A percentile compares a stretch with the other conserved stretches of the same genome.
Evolutionary conservation across 2,888 invertebrate species (phyloP).

Genomic region (Amphiduros pacificus): DNA sequence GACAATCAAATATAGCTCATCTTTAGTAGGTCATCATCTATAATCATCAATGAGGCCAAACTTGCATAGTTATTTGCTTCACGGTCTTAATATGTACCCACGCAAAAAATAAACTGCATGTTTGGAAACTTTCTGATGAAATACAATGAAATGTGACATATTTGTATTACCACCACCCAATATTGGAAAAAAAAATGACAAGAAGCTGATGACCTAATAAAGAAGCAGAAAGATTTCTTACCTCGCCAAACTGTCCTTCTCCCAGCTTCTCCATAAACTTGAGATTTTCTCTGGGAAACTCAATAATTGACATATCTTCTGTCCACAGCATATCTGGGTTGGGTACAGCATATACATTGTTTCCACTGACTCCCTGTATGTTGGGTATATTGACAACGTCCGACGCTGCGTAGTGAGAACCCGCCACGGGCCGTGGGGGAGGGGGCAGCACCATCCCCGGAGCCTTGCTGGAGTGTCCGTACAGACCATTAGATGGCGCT

Average conservation of each 20-base stretch:
- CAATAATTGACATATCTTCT: slow-evolving; percentile 62
- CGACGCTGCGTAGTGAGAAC: slow-evolving; percentile 16
- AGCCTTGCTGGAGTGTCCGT: slow-evolving; percentile 2
- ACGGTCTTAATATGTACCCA: no score
- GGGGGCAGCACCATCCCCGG: background rate
- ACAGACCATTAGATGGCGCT: no score
- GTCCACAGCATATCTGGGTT: slow-evolving; percentile 64
- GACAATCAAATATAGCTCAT: no score
- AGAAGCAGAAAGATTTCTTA: slow-evolving; percentile 46
- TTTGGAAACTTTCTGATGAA: no score
- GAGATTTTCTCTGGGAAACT: slow-evolving; percentile 80
- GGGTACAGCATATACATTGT: slow-evolving; percentile 63
- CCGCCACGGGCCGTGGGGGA: background rate
- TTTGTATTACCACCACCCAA: no score
- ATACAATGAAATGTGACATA: no score
- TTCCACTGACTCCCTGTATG: slow-evolving; percentile 58
- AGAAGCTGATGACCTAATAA: no score
- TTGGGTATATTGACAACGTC: slow-evolving; percentile 20
- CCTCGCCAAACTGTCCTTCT: slow-evolving; percentile 86
- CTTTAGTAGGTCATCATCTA: no score
- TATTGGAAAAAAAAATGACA: no score
- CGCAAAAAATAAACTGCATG: no score
- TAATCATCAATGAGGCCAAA: no score
- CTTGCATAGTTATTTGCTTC: no score
- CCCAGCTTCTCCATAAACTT: slow-evolving; percentile 84